Percentiles rank a stretch among this genome's conserved stretches.
Conservation (phyloP, 2,888 invertebrate genomes). For the Anticlea derivata region DNA sequence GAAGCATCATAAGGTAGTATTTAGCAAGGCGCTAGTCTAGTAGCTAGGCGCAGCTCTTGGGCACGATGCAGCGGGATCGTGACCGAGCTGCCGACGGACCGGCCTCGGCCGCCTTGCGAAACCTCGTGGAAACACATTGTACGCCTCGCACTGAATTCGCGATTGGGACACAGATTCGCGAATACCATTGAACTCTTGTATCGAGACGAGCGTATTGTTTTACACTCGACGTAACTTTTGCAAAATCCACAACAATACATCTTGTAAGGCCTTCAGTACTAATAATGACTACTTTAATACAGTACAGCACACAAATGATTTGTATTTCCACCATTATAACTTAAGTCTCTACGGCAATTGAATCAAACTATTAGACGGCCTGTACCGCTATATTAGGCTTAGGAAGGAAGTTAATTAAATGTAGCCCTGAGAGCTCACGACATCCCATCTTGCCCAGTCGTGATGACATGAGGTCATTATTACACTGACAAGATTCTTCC, state of each 20-base stretch:
- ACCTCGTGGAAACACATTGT: conserved; percentile 64
- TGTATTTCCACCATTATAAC: conserved; percentile 1
- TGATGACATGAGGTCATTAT: conserved; percentile 54
- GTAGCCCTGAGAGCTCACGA: conserved; percentile 62
- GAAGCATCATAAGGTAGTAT: conserved; percentile 36
- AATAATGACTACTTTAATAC: too few relatives aligned
- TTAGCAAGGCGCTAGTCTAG: conserved; percentile 52
- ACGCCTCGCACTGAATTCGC: conserved; percentile 66
- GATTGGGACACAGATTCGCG: conserved; percentile 68
- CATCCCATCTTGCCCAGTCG: conserved; percentile 48
- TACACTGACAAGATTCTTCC: conserved; percentile 54
- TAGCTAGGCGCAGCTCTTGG: conserved; percentile 5
- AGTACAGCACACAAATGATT: too few relatives aligned
- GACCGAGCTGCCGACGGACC: conserved; percentile 61
- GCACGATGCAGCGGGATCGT: conserved; percentile 69
- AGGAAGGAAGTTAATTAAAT: conserved; percentile 62
- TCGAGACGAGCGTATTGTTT: conserved; percentile 51
- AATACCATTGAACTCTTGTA: conserved; percentile 58
- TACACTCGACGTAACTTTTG: conserved; percentile 27
- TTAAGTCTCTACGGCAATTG: conserved; percentile 11
- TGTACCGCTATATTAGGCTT: conserved; percentile 51
- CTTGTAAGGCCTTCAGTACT: conserved; percentile 2
- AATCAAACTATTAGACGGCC: conserved; percentile 16
- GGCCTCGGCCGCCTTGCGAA: conserved; percentile 72
- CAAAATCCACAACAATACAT: conserved; percentile 15